phyloP scores from a whole-genome alignment of 1,140 invertebrate species.

The Cyclina sinensis region DNA sequence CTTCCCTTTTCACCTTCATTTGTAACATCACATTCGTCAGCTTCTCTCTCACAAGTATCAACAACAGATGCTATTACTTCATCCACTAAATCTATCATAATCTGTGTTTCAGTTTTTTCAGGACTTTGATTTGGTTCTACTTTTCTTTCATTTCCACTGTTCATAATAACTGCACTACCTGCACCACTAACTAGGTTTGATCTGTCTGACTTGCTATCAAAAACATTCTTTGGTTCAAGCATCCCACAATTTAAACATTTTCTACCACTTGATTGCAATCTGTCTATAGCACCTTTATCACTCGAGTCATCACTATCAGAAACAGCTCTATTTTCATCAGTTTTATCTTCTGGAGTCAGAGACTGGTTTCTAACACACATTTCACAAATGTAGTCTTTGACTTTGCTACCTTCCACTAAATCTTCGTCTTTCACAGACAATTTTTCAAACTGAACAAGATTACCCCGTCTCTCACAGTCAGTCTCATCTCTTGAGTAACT shows the following conservation, averaged over 20 bases:
- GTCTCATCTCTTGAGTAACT: slow-evolving; percentile 23
- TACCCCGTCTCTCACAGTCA: background rate
- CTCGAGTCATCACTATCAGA: background rate
- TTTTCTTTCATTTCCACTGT: background rate
- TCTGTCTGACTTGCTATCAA: background rate
- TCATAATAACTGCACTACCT: background rate
- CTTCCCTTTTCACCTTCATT: background rate
- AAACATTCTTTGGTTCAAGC: background rate
- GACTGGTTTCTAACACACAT: background rate
- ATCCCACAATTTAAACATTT: background rate
- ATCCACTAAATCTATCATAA: background rate
- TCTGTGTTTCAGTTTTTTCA: background rate
- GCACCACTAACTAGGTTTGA: background rate
- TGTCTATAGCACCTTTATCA: background rate
- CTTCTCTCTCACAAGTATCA: background rate
- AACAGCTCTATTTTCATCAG: background rate
- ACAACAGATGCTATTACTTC: background rate
- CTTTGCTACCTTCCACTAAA: background rate
- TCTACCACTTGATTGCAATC: background rate
- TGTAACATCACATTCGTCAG: background rate
- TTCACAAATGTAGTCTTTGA: background rate
- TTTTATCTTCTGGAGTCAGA: background rate
- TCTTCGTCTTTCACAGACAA: background rate
- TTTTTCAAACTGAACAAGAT: background rate
- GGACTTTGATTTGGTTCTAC: background rate